A percentile compares a stretch with the other conserved stretches of the same genome.
Evolutionary conservation across 2,113 vertebrate species (phyloP).

Genomic region (Archocentrus centrarchus): DNA sequence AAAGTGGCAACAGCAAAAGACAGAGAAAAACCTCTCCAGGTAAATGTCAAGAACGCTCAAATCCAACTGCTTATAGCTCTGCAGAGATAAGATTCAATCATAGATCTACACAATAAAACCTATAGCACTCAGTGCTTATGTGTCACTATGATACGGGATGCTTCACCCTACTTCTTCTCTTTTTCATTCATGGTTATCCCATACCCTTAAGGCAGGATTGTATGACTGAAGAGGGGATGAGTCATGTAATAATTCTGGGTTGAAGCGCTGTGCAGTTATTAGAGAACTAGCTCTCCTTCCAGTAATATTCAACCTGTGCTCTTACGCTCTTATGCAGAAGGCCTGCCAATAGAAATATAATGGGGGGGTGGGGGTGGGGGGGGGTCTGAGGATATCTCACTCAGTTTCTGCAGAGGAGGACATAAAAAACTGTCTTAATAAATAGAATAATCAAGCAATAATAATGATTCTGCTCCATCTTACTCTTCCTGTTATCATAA

Average conservation of each 20-base stretch:
- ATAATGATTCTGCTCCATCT: background rate
- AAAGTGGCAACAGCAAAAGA: constrained; percentile 4
- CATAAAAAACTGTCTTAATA: background rate
- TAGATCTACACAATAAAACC: constrained; percentile 12
- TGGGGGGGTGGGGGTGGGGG: background rate
- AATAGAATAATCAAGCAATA: background rate
- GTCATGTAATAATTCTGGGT: constrained; percentile 39
- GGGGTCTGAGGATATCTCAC: constrained; percentile 2
- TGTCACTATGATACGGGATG: constrained; percentile 25
- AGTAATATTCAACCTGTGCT: constrained; percentile 35
- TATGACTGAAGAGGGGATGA: constrained; percentile 43
- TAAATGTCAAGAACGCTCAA: constrained; percentile 67
- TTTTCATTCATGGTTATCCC: constrained; percentile 31
- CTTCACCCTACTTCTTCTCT: constrained; percentile 27
- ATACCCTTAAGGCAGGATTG: constrained; percentile 43
- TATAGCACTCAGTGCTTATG: constrained; percentile 16
- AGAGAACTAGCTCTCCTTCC: constrained; percentile 17
- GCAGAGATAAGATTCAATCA: constrained; percentile 53
- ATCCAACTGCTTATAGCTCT: constrained; percentile 33
- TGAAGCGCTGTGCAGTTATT: constrained; percentile 40
- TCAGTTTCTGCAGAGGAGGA: background rate
- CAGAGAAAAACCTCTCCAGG: constrained; percentile 35
- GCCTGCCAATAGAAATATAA: constrained; percentile 25
- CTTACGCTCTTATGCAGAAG: constrained; percentile 2
- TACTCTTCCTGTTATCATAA: background rate